Conservation (phyloP, 2,113 vertebrate species). For the Abramis brama region DNA sequence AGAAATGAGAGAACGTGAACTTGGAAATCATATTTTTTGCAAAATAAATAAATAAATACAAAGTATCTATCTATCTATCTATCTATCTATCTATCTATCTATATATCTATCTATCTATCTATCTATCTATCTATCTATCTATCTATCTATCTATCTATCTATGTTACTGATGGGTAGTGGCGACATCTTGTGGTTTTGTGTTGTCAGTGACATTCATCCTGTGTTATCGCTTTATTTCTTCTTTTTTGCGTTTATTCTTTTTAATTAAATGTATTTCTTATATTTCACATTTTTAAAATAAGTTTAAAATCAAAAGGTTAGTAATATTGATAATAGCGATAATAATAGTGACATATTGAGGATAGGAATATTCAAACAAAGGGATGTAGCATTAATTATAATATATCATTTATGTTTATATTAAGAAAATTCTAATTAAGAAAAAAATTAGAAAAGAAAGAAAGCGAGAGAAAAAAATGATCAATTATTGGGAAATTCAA, state of each 20-base stretch:
- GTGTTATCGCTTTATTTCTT: neutral
- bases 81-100: conserved; percentile 30
- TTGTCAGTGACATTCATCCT: neutral
- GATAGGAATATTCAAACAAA: neutral
- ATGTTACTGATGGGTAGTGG: neutral
- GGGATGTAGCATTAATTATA: neutral
- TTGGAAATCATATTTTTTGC: neutral
- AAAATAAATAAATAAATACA: too few relatives aligned
- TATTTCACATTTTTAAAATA: neutral
- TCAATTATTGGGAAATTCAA: neutral
- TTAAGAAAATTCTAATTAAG: neutral
- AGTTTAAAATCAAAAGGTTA: neutral
- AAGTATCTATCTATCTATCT: conserved; percentile 41
- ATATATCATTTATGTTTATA: too few relatives aligned
- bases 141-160: conserved; percentile 16
- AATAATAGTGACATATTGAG: neutral
- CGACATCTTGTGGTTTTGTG: conserved; percentile 36
- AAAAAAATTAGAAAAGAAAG: neutral
- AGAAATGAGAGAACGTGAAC: conserved; percentile 14
- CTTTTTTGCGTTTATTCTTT: neutral
- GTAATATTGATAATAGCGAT: neutral
- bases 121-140: conserved; percentile 33
- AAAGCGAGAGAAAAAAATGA: neutral
- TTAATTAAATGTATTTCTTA: neutral
- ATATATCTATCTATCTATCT: conserved; percentile 32